Evolutionary conservation across 2,888 invertebrate species (phyloP).

Genomic region (Gerosis bhagava): DNA sequence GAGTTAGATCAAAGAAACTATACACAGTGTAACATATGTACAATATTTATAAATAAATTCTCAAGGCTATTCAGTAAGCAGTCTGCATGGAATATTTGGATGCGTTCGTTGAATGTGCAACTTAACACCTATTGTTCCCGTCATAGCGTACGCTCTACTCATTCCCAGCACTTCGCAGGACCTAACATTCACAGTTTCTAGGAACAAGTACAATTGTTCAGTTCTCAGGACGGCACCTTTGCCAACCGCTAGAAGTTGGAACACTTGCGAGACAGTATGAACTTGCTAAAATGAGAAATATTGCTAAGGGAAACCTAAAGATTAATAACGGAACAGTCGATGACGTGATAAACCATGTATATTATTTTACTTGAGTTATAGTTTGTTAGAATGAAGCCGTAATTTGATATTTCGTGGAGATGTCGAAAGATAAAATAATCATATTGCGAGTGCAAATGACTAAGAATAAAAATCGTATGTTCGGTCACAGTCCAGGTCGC

Average conservation of each 20-base stretch:
- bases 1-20: no score
- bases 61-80: slow-evolving; percentile 46
- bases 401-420: slow-evolving; percentile 8
- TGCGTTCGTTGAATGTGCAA: slow-evolving; percentile 48
- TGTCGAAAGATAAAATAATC: not conserved
- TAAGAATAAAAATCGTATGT: slow-evolving; percentile 22
- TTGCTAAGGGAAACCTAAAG: slow-evolving; percentile 37
- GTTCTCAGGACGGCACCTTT: slow-evolving; percentile 56
- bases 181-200: slow-evolving; percentile 50
- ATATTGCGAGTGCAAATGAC: no score
- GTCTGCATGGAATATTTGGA: slow-evolving; percentile 47
- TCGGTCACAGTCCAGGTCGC: slow-evolving; percentile 56
- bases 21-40: no score
- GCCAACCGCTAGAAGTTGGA: slow-evolving; percentile 36
- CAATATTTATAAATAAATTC: no score
- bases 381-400: slow-evolving; percentile 7
- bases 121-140: slow-evolving; percentile 65
- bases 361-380: slow-evolving; percentile 12
- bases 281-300: slow-evolving; percentile 47
- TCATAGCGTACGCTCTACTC: slow-evolving; percentile 14
- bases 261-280: slow-evolving; percentile 42
- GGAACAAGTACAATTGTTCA: slow-evolving; percentile 55
- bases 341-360: slow-evolving; percentile 5
- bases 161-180: not conserved
- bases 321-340: slow-evolving; percentile 23